A percentile compares a stretch with the other conserved stretches of the same genome.
phyloP scores from a whole-genome alignment of 1,140 invertebrate species.

The Drosophila azteca region DNA sequence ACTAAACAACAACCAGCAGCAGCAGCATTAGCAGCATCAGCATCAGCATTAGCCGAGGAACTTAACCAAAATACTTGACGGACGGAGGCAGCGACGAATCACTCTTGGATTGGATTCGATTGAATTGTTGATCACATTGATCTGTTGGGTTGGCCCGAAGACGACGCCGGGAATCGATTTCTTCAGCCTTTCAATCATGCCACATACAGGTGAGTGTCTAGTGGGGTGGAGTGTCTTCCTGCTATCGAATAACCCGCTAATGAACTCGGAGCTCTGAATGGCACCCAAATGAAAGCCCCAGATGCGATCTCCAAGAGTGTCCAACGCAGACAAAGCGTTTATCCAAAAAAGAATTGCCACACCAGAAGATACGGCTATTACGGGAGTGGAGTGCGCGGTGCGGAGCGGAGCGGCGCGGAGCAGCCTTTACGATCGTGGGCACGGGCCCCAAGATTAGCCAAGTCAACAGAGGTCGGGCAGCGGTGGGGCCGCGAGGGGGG shows the following conservation, averaged over 20 bases:
- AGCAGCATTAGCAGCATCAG: conserved; percentile 28
- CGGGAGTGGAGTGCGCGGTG: background rate
- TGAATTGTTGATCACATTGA: conserved; percentile 58
- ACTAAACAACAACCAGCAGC: conserved; percentile 36
- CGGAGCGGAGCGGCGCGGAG: background rate
- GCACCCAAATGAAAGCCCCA: conserved; percentile 32
- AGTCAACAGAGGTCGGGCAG: conserved; percentile 13
- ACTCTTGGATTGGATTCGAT: conserved; percentile 41
- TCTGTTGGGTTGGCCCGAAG: background rate
- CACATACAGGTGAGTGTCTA: conserved; percentile 70
- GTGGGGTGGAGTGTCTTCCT: too few relatives aligned
- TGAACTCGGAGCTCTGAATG: conserved; percentile 51
- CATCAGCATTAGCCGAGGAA: conserved; percentile 24
- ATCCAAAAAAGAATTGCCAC: conserved; percentile 3
- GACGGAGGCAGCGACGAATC: conserved; percentile 43
- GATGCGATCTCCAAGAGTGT: conserved; percentile 36
- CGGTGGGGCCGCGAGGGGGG: background rate
- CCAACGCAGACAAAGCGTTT: background rate
- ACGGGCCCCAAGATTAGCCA: conserved; percentile 15
- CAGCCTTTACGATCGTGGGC: conserved; percentile 36
- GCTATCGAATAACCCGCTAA: conserved; percentile 38
- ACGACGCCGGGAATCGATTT: conserved; percentile 17
- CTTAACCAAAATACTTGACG: conserved; percentile 51
- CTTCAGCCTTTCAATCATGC: conserved; percentile 49
- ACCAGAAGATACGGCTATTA: conserved; percentile 42